These are phyloP conservation scores for Melieria picta DNA, from an alignment of 2,888 invertebrate species.

Conservation along the genomic window DNA sequence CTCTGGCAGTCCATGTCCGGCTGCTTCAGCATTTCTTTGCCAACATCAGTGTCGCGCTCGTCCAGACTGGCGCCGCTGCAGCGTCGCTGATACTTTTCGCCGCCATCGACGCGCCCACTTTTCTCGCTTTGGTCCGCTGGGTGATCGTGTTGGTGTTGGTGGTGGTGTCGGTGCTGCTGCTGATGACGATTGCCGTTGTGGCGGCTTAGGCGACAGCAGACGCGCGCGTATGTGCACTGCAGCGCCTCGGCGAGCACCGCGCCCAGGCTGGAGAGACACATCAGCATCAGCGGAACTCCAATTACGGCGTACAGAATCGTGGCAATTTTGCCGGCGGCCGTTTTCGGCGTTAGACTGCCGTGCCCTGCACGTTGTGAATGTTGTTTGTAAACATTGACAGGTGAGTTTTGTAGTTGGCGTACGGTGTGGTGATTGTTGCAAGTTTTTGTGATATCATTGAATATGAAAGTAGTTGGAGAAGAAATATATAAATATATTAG, in stretches of 20 bases:
- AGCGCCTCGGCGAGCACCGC: constrained; percentile 82
- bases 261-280: constrained; percentile 86
- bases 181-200: neutral
- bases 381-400: no score
- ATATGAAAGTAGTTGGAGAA: constrained; percentile 11
- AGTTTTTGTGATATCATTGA: neutral
- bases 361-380: constrained; percentile 71
- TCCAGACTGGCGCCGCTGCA: constrained; percentile 39
- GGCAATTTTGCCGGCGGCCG: constrained; percentile 82
- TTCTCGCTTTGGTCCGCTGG: neutral
- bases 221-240: constrained; percentile 70
- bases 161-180: constrained; percentile 6
- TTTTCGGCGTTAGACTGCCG: constrained; percentile 85
- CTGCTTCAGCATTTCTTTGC: constrained; percentile 31
- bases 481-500: constrained; percentile 28
- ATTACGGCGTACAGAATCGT: constrained; percentile 89
- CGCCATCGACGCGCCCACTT: constrained; percentile 26
- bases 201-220: constrained; percentile 52
- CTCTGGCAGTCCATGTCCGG: constrained; percentile 33
- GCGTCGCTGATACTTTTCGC: constrained; percentile 14
- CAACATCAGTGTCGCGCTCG: constrained; percentile 36
- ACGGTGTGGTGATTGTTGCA: neutral
- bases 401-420: neutral
- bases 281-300: constrained; percentile 87
- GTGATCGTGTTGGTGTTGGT: constrained; percentile 1